Base-by-base conservation (phyloP, 2,888 invertebrate genomes). In the Polymixis lichenea region DNA sequence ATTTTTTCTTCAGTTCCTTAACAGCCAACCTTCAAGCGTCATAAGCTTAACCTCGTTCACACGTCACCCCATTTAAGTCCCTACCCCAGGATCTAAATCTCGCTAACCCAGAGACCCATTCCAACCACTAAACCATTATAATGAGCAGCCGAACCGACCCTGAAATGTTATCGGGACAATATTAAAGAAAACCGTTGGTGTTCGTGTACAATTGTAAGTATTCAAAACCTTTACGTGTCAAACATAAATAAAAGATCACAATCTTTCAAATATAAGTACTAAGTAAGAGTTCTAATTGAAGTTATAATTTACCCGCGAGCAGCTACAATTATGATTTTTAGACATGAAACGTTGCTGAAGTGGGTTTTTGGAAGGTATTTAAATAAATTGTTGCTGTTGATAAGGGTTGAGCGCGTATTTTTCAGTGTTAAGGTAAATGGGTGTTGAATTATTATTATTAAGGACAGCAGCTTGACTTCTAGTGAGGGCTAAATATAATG, bases 221-320 rank as follows among this genome's bases (percentile, higher is more conserved):
- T 69, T 58, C 13, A 9, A 38, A 62, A 62, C 62, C 58, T 85
- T n/a, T 11, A 69, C 86, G 87, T 86, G 85, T 43, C 56, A 62
- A 60, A 53, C 38, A 75, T 32, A 61, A 81, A 86, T 86, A 81
- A 81, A 64, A 83, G 87, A 86, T 86, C 6, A 0, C 8, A 80
- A 83, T 82, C 85, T 67, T 32, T 38, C 56, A 53, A 64, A 68
- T 55, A 61, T 80, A 77, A 73, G 76, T 75, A 73, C 64, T 32
- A 64, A 78, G 71, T 80, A 70, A 66, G 9, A 61, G 51, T 55
- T 78, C 55, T 70, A 76, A 76, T 79, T 83, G 65, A 70, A 67
- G 17, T 68, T 64, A 83, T 83, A 85, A 73, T 85, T 78, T 61
- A 55, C 28, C 58, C 4, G 64, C 11, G 32, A 62, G 60, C 58